Conservation (phyloP, 2,888 invertebrate genomes). For the Papilio demoleus region DNA sequence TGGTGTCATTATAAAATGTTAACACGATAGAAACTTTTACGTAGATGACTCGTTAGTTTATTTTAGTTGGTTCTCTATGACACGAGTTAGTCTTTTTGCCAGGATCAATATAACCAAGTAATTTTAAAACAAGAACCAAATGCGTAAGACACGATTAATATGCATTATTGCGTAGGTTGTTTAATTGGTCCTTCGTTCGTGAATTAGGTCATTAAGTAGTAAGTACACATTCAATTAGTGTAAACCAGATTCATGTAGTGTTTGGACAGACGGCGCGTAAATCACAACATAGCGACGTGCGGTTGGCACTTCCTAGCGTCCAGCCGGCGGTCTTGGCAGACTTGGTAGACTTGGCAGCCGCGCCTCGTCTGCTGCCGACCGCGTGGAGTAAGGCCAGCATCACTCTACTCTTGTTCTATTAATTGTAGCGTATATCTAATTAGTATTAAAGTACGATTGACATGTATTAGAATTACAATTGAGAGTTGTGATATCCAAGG, state of each 20-base stretch:
- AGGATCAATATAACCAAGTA: neutral
- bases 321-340: slow-evolving; percentile 14
- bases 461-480: neutral
- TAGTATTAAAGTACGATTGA: neutral
- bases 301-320: slow-evolving; percentile 3
- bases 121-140: neutral
- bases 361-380: slow-evolving; percentile 20
- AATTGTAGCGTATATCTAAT: neutral
- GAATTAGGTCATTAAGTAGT: neutral
- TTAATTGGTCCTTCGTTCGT: too few species aligned
- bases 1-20: slow-evolving; percentile 1
- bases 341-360: slow-evolving; percentile 25
- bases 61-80: neutral
- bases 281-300: slow-evolving; percentile 32
- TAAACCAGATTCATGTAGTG: slow-evolving; percentile 18
- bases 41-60: neutral
- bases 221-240: slow-evolving; percentile 4
- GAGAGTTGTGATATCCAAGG: neutral
- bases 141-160: too few species aligned
- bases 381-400: slow-evolving; percentile 5
- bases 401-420: slow-evolving; percentile 4
- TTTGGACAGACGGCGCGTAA: slow-evolving; percentile 24
- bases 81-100: neutral
- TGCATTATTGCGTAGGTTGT: too few species aligned
- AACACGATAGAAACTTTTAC: neutral